A percentile compares a stretch with the other conserved stretches of the same genome.
phyloP scores from a whole-genome alignment of 2,797 vertebrate genomes.

The Trematomus bernacchii region DNA sequence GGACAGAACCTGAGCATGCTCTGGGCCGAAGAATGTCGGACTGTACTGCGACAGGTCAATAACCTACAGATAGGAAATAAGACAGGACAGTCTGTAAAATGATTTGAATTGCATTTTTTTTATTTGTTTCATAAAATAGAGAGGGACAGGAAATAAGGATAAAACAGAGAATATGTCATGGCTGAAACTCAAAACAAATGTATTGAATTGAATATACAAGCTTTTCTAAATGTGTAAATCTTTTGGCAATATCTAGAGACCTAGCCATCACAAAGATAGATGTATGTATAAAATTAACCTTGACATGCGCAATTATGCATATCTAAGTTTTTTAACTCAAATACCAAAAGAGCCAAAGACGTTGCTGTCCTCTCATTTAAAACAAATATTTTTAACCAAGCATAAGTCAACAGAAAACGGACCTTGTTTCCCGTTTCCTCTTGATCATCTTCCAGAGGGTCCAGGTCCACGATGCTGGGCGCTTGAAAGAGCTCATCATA shows the following conservation, averaged over 20 bases:
- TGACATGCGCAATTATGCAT: slow-evolving; percentile 4
- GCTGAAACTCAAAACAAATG: not conserved
- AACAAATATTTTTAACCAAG: not conserved
- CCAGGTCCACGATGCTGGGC: slow-evolving; percentile 72
- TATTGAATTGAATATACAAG: not conserved
- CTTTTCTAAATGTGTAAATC: not conserved
- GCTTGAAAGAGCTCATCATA: slow-evolving; percentile 96
- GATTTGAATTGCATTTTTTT: not conserved
- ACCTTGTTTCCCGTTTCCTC: slow-evolving; percentile 88
- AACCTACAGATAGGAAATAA: slow-evolving; percentile 79
- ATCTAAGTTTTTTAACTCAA: not conserved
- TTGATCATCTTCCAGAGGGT: slow-evolving; percentile 85
- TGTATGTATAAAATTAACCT: slow-evolving; percentile 15
- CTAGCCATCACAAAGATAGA: not conserved
- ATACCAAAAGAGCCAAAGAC: not conserved
- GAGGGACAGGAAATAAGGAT: not conserved
- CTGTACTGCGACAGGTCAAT: slow-evolving; percentile 96
- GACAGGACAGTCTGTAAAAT: not conserved
- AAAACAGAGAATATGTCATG: not conserved
- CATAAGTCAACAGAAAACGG: not conserved
- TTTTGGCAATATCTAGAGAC: not conserved
- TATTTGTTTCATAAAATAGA: not conserved
- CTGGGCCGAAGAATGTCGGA: slow-evolving; percentile 94
- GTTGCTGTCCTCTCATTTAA: not conserved
- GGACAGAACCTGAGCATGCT: slow-evolving; percentile 95